phyloP scores from a whole-genome alignment of 1,140 invertebrate species.

The Mya arenaria region DNA sequence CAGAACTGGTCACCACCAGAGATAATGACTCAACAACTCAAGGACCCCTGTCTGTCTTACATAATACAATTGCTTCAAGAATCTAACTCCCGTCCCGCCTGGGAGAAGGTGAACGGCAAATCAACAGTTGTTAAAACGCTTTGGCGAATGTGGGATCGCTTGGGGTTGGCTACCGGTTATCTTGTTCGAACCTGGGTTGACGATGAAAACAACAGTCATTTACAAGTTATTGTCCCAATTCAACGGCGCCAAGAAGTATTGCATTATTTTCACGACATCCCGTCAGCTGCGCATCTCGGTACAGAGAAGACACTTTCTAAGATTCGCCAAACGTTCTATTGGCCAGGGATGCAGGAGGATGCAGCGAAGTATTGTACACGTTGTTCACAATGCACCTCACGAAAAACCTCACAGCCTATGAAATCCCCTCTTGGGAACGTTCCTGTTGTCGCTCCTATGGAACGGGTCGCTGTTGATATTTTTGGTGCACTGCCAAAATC shows the following conservation, averaged over 20 bases:
- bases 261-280: neutral
- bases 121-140: conserved; percentile 5
- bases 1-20: too few species aligned
- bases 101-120: too few species aligned
- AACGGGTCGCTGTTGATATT: conserved; percentile 69
- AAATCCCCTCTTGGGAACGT: conserved; percentile 14
- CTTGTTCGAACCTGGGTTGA: conserved; percentile 9
- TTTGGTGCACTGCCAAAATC: conserved; percentile 67
- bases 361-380: neutral
- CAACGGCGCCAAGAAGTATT: neutral
- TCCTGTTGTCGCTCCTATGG: conserved; percentile 50
- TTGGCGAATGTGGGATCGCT: conserved; percentile 5
- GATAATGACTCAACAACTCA: too few species aligned
- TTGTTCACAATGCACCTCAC: neutral
- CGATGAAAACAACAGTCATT: neutral
- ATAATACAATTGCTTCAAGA: too few species aligned
- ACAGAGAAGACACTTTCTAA: neutral
- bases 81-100: too few species aligned
- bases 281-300: neutral
- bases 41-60: too few species aligned
- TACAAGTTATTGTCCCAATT: neutral
- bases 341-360: neutral
- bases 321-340: conserved; percentile 14
- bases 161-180: neutral
- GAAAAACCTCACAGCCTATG: neutral